These are phyloP conservation scores for Candoia aspera DNA, from an alignment of 2,113 vertebrate species.

Conservation along the genomic window DNA sequence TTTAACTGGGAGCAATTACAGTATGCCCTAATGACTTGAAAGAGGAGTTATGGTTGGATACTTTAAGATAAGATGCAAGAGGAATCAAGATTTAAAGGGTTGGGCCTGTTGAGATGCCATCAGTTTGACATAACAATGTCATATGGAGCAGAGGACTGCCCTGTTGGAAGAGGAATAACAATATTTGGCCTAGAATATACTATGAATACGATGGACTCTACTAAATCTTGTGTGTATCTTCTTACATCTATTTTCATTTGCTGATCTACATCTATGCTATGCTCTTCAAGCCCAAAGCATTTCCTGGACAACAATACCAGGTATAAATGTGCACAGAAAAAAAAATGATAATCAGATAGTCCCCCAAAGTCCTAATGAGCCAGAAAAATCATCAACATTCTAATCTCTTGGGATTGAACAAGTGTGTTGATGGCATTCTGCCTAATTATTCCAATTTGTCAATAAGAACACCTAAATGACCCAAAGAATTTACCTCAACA, in stretches of 20 bases:
- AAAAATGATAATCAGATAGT: background rate
- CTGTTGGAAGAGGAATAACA: background rate
- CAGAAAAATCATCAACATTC: background rate
- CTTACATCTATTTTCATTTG: background rate
- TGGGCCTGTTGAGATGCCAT: background rate
- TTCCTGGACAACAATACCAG: background rate
- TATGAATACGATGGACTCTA: background rate
- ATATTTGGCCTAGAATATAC: background rate
- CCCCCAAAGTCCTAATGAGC: background rate
- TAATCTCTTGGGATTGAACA: background rate
- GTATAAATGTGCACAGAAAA: too few relatives aligned
- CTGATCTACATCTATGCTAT: background rate
- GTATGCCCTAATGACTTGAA: background rate
- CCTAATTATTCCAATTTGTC: background rate
- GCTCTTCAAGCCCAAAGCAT: background rate
- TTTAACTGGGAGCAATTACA: background rate
- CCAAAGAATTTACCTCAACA: background rate
- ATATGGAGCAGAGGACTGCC: background rate
- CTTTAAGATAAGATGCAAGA: background rate
- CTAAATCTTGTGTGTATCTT: background rate
- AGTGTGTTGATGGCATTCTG: background rate
- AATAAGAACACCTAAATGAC: background rate
- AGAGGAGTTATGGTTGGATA: background rate
- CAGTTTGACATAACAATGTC: background rate
- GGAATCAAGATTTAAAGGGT: background rate